Conservation (phyloP, 2,888 invertebrate genomes). For the Loripinus fragilis region DNA sequence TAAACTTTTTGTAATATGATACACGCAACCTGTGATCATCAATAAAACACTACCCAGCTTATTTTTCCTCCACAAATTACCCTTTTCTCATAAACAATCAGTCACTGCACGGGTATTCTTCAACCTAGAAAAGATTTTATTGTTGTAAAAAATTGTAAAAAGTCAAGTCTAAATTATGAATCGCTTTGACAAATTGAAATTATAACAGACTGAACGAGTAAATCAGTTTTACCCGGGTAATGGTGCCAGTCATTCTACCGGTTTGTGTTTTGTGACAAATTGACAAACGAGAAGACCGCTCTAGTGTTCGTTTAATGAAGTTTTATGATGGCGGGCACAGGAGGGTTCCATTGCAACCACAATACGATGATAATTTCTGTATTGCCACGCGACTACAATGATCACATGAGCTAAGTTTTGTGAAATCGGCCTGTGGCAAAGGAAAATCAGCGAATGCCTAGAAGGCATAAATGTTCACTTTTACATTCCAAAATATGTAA, state of each 20-base stretch:
- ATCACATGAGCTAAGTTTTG: too few species aligned
- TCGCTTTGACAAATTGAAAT: neutral
- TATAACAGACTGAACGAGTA: neutral
- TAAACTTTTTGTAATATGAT: neutral
- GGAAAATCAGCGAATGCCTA: too few species aligned
- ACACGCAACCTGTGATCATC: neutral
- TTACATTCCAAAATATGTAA: too few species aligned
- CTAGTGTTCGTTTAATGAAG: conserved; percentile 8
- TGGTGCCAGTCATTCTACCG: conserved; percentile 3
- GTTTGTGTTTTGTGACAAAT: neutral
- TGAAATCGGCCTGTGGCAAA: too few species aligned
- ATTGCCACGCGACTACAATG: conserved; percentile 1
- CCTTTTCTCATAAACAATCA: conserved; percentile 9
- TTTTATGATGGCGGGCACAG: neutral
- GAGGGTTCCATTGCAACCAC: neutral
- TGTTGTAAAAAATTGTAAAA: neutral
- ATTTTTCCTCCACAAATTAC: neutral
- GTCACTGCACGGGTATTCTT: neutral
- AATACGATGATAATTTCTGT: neutral
- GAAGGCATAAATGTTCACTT: too few species aligned
- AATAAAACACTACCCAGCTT: neutral
- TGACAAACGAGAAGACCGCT: conserved; percentile 4
- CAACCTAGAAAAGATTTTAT: neutral
- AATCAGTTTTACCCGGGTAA: neutral
- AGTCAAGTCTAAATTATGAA: neutral